Base-by-base conservation (phyloP, 2,797 vertebrate species). In the Tapera naevia region DNA sequence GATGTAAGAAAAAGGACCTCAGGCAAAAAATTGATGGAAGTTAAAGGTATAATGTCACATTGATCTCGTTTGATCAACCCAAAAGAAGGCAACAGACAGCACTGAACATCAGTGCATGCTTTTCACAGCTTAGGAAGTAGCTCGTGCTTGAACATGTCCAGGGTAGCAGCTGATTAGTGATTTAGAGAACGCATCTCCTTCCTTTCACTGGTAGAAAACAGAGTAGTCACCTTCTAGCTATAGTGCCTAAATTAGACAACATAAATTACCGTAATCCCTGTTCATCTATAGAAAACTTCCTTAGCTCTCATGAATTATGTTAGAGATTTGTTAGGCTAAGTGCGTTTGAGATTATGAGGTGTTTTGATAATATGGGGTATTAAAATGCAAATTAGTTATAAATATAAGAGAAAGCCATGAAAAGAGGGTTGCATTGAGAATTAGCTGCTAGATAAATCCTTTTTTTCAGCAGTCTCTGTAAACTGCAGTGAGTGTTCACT, bases 361-460 rank as follows among this genome's bases (percentile, higher is more conserved):
- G 58, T 69, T 93, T 74, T 57, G 48, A 73, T 90, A 75, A 78
- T 45, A 81, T 72, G 50, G 56, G 27, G 23, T 45, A 53, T 86
- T 57, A 50, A 89, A 89, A 89, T 89, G 86, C 72, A 89, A 92
- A 91, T 82, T 30, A 89, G 80, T 30, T 60, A 41, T 75, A 93
- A 93, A 89, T 80, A 35, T 5, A 75, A 62, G 70, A 91, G 58
- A 62, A 43, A 78, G 57, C 51, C 10, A 37, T 23, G 56, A 74
- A 57, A 60, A 78, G 58, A 70, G 64, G 15, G 39, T 61, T 93
- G 86, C 50, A 45, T 7, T 72, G 87, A 71, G 66, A 56, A 73
- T 74, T 88, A 91, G 30, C 85, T 81, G 37, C 76, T 66, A 22
- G 67, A 81, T 81, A 48, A 88, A 95, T 81, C 70, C 30, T 66